phyloP scores from a whole-genome alignment of 2,113 vertebrate species.

The Mesoclemmys tuberculata region DNA sequence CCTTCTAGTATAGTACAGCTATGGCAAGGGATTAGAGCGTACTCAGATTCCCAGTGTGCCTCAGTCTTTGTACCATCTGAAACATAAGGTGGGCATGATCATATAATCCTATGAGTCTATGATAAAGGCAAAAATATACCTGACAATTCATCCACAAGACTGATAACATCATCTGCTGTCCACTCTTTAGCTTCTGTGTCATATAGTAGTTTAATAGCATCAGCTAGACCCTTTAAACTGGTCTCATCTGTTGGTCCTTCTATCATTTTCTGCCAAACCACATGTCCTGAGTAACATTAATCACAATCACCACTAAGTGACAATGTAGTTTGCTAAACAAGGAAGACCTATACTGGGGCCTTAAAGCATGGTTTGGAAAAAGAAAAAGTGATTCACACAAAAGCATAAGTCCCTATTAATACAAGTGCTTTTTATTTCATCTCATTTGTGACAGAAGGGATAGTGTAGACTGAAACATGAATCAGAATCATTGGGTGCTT shows the following conservation, averaged over 20 bases:
- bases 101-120: background rate
- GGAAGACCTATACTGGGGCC: background rate
- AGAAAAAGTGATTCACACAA: background rate
- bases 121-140: slow-evolving; percentile 75
- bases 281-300: slow-evolving; percentile 78
- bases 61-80: background rate
- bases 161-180: slow-evolving; percentile 84
- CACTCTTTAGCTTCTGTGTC: slow-evolving; percentile 79
- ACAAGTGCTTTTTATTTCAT: background rate
- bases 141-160: slow-evolving; percentile 89
- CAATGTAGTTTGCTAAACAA: slow-evolving; percentile 3
- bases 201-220: slow-evolving; percentile 83
- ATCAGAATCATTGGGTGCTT: background rate
- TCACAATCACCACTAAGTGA: slow-evolving; percentile 40
- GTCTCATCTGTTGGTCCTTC: slow-evolving; percentile 79
- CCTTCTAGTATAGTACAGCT: background rate
- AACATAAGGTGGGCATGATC: fast-evolving
- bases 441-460: background rate
- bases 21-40: background rate
- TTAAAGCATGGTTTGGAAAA: background rate
- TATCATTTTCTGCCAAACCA: slow-evolving; percentile 86
- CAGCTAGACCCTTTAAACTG: slow-evolving; percentile 84
- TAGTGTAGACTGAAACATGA: background rate
- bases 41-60: background rate
- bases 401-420: background rate